Conservation (phyloP, 2,797 vertebrate genomes). For the Vireo griseus region DNA sequence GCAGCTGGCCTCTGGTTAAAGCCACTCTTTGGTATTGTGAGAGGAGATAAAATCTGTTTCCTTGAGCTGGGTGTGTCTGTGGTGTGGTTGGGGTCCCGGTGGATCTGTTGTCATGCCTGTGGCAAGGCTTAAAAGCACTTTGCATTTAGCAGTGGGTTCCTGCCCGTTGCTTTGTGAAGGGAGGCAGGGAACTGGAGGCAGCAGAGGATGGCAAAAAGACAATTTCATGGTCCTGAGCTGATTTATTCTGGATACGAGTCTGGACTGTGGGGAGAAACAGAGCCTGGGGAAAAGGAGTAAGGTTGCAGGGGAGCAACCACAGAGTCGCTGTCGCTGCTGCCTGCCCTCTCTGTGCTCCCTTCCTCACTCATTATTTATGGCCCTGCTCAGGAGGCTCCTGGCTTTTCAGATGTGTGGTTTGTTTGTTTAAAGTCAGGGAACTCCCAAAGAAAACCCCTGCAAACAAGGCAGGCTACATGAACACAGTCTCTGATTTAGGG, state of each 20-base stretch:
- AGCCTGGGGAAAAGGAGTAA: not conserved
- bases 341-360: not conserved
- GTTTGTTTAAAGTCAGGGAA: not conserved
- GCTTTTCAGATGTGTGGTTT: not conserved
- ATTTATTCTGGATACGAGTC: fast-evolving
- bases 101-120: fast-evolving
- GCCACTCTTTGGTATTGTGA: fast-evolving
- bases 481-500: not conserved
- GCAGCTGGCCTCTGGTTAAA: not conserved
- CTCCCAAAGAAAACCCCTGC: not conserved
- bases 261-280: not conserved
- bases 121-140: fast-evolving
- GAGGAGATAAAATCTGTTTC: not conserved
- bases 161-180: fast-evolving
- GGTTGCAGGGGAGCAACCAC: not conserved
- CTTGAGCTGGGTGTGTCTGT: not conserved
- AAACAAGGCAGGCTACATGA: not conserved
- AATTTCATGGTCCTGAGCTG: fast-evolving
- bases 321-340: not conserved
- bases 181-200: not conserved
- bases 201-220: not conserved
- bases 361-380: not conserved
- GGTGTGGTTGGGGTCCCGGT: fast-evolving
- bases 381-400: not conserved
- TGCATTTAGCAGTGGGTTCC: not conserved